A percentile compares a stretch with the other conserved stretches of the same genome.
Conservation (phyloP, 2,888 invertebrate genomes). For the Rotaria socialis region DNA sequence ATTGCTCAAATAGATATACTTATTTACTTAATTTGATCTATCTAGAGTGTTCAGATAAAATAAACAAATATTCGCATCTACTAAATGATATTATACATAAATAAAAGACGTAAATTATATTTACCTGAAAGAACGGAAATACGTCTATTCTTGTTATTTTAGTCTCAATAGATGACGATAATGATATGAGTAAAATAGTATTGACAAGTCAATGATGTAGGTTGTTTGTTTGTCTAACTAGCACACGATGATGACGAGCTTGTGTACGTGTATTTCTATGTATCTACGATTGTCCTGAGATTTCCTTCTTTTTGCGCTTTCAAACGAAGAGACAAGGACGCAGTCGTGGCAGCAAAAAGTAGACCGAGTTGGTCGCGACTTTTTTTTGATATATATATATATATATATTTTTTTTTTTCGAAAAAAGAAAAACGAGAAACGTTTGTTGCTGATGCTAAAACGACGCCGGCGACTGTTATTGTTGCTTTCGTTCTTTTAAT, state of each 20-base stretch:
- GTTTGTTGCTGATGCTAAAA: constrained; percentile 13
- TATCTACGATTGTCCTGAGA: not conserved
- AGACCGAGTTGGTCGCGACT: constrained; percentile 7
- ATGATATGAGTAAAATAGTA: not conserved
- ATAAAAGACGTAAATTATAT: not conserved
- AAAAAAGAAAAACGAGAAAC: constrained; percentile 32
- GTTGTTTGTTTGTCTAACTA: not conserved
- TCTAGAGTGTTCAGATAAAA: not conserved
- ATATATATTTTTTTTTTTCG: not conserved
- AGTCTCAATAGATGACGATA: not conserved
- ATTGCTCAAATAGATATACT: not conserved
- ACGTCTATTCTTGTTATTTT: not conserved
- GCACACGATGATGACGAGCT: not conserved
- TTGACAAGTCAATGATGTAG: not conserved
- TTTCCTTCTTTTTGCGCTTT: not conserved
- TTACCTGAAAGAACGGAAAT: constrained; percentile 13
- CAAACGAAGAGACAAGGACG: not conserved
- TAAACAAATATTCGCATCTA: not conserved
- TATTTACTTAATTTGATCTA: not conserved
- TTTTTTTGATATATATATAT: constrained; percentile 19
- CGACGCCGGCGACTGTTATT: not conserved
- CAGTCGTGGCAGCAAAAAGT: not conserved
- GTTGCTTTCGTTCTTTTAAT: constrained; percentile 26
- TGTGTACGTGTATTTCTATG: not conserved
- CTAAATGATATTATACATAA: not conserved